phyloP scores from a whole-genome alignment of 2,888 invertebrate species.

The Charanyca ferruginea region DNA sequence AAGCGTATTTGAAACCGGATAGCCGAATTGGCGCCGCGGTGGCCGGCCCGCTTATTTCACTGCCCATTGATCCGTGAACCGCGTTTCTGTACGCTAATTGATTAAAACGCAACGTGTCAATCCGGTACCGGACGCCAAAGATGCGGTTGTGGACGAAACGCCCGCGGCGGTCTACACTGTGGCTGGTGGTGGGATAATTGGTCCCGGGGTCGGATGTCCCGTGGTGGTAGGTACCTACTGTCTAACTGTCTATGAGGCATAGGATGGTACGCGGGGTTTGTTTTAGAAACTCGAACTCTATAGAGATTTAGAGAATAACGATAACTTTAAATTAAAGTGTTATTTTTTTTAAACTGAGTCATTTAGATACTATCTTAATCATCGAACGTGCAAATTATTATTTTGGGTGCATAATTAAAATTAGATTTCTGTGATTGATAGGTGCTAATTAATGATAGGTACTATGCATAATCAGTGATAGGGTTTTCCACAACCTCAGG shows the following conservation, averaged over 20 bases:
- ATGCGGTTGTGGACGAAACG: slow-evolving; percentile 71
- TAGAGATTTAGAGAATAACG: no score
- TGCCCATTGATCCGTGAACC: slow-evolving; percentile 86
- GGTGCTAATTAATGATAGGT: slow-evolving; percentile 11
- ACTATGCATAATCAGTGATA: slow-evolving; percentile 10
- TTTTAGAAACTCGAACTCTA: no score
- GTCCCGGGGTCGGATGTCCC: slow-evolving; percentile 24
- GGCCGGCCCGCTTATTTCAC: slow-evolving; percentile 87
- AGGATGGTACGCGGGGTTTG: background rate
- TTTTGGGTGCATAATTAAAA: slow-evolving; percentile 10
- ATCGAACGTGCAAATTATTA: background rate
- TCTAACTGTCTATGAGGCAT: background rate
- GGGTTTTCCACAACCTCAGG: slow-evolving; percentile 4
- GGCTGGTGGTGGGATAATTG: slow-evolving; percentile 54
- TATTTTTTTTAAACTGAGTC: background rate
- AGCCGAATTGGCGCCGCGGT: slow-evolving; percentile 82
- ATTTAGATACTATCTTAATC: slow-evolving; percentile 8
- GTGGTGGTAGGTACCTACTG: no score
- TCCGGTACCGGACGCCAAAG: slow-evolving; percentile 75
- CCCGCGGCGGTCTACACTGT: slow-evolving; percentile 68
- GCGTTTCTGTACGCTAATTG: slow-evolving; percentile 87
- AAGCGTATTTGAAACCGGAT: slow-evolving; percentile 83
- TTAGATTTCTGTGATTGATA: slow-evolving; percentile 22
- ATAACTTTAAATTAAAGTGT: background rate
- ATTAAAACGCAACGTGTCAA: slow-evolving; percentile 90